These are phyloP conservation scores for Malthinus seriepunctatus DNA, from an alignment of 2,888 invertebrate genomes.

Conservation along the genomic window DNA sequence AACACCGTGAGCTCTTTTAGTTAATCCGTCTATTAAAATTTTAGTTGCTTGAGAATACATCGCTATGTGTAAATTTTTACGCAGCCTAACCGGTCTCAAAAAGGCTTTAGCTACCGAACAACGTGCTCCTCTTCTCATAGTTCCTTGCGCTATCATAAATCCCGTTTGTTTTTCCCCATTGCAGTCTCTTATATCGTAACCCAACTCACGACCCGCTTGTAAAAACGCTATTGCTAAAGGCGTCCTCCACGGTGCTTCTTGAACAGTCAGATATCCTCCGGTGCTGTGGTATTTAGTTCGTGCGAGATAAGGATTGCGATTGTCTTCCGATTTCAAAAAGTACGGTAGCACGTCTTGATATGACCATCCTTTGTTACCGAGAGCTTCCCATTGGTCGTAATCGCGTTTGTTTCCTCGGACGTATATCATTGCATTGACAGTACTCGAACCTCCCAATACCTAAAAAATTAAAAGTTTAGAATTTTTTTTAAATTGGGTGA, in stretches of 20 bases:
- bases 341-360: constrained; percentile 81
- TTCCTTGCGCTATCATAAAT: constrained; percentile 85
- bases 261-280: constrained; percentile 82
- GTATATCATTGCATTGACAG: constrained; percentile 91
- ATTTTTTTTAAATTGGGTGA: too few relatives aligned
- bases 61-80: constrained; percentile 79
- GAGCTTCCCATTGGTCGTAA: constrained; percentile 83
- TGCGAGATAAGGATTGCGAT: constrained; percentile 79
- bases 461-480: constrained; percentile 25
- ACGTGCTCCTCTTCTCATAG: constrained; percentile 74
- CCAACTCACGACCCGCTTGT: constrained; percentile 80
- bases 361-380: constrained; percentile 87
- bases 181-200: constrained; percentile 72
- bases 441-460: constrained; percentile 82
- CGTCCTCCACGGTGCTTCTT: constrained; percentile 82
- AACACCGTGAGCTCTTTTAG: constrained; percentile 75
- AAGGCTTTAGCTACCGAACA: constrained; percentile 91
- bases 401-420: constrained; percentile 85
- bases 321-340: constrained; percentile 86
- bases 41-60: constrained; percentile 72
- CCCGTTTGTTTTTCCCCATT: constrained; percentile 84
- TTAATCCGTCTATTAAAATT: constrained; percentile 68
- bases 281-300: constrained; percentile 74
- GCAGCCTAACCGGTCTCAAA: constrained; percentile 75
- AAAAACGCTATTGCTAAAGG: constrained; percentile 82